A percentile compares a stretch with the other conserved stretches of the same genome.
Evolutionary conservation across 2,888 invertebrate species (phyloP).

Genomic region (Dasypogon diadema): DNA sequence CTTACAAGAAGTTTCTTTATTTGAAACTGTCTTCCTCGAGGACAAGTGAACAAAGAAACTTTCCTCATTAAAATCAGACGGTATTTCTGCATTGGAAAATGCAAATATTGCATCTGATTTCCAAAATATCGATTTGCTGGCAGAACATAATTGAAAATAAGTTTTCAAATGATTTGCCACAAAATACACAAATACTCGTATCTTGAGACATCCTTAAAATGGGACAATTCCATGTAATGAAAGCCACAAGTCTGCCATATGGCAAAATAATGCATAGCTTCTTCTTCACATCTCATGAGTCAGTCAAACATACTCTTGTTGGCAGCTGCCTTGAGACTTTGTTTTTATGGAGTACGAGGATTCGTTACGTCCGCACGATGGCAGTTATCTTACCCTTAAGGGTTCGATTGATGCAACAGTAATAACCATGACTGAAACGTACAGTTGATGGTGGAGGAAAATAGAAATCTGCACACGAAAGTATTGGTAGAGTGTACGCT

Average conservation of each 20-base stretch:
- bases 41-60: slow-evolving; percentile 7
- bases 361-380: background rate
- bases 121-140: slow-evolving; percentile 8
- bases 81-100: slow-evolving; percentile 11
- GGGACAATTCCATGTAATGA: slow-evolving; percentile 19
- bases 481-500: slow-evolving; percentile 6
- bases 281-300: slow-evolving; percentile 1
- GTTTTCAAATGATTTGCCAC: slow-evolving; percentile 13
- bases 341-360: slow-evolving; percentile 6
- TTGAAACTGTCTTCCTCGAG: too few relatives aligned
- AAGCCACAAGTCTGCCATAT: slow-evolving; percentile 37
- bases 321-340: background rate
- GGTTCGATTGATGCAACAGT: slow-evolving; percentile 35
- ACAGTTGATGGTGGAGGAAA: slow-evolving; percentile 19
- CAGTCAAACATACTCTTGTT: slow-evolving; percentile 14
- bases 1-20: too few relatives aligned
- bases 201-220: slow-evolving; percentile 7
- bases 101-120: slow-evolving; percentile 15
- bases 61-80: slow-evolving; percentile 31
- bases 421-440: slow-evolving; percentile 23
- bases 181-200: slow-evolving; percentile 26
- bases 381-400: slow-evolving; percentile 32
- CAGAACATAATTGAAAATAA: slow-evolving; percentile 37
- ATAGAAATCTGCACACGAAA: slow-evolving; percentile 4
- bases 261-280: slow-evolving; percentile 38